Percentiles rank a stretch among this genome's conserved stretches.
Evolutionary conservation across 2,888 invertebrate species (phyloP).

Genomic region (Netelia inedita): DNA sequence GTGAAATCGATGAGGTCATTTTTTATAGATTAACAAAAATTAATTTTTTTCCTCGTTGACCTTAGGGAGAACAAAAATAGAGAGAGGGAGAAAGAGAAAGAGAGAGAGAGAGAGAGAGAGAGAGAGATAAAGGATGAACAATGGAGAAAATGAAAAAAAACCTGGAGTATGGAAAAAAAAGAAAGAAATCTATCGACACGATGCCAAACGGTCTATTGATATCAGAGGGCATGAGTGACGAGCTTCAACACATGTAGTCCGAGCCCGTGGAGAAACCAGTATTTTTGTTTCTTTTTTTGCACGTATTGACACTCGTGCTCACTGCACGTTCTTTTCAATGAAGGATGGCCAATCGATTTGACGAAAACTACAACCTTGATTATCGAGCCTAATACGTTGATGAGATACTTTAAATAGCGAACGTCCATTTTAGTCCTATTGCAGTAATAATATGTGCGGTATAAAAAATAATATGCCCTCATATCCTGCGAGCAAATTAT

Average conservation of each 20-base stretch:
- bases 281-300: neutral
- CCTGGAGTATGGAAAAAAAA: constrained; percentile 70
- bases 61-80: constrained; percentile 33
- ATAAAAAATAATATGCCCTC: too few species aligned
- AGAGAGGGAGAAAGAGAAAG: constrained; percentile 29
- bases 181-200: constrained; percentile 69
- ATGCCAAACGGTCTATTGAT: constrained; percentile 1
- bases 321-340: neutral
- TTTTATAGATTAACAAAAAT: constrained; percentile 40
- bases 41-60: neutral
- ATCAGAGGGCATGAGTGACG: neutral
- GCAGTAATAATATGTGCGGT: too few species aligned
- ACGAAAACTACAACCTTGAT: neutral
- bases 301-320: neutral
- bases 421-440: too few species aligned
- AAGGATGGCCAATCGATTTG: constrained; percentile 9
- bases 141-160: constrained; percentile 28
- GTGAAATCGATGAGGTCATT: constrained; percentile 39
- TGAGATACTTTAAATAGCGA: too few species aligned
- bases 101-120: neutral
- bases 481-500: too few species aligned
- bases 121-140: constrained; percentile 10
- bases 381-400: too few species aligned
- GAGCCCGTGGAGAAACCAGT: neutral
- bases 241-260: neutral